Evolutionary conservation across 2,888 invertebrate species (phyloP), one percentile per base, ranked within the genome.

Genomic region (Drosophila subsilvestris): DNA sequence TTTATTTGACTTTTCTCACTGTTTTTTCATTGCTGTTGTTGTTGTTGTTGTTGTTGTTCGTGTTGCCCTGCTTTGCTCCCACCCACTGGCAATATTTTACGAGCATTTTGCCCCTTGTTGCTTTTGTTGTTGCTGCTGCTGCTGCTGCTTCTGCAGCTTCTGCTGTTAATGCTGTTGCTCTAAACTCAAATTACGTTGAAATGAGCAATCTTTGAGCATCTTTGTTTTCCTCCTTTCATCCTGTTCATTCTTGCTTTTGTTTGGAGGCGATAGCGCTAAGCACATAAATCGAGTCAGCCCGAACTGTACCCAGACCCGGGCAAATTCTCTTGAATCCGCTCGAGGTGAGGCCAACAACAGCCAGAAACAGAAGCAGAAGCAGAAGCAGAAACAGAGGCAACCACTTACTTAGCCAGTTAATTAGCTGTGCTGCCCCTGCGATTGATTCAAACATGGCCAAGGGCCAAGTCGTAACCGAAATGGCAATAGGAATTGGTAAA

Each of bases 271-370:
- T 27, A 6, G 60, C 62, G 57, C 63, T 76, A 66, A 79, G 62
- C 53, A 78, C 75, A 79, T 84, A 80, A 80, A 84, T 84, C 78
- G 78, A 63, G 67, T 51, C 63, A 61, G 44, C 66, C 22, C 22
- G 22, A 22, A 22, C 22, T 22, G 22, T 3, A 22, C 22, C 22
- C 22, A 22, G 22, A 0, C 22, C 22, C 22, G 4, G 22, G 63
- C 59, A 75, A 75, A 63, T 80, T 22, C 3, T 0, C 78, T 51
- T 17, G 50, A 66, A 54, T 62, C 22, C 58, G 42, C 37, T 37
- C n/a, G 37, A 18, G 42, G 45, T 32, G 32, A 32, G 14, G 32
- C 32, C 32, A 69, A 74, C n/a, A n/a, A 59, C 45, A 56, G 44
- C 53, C 22, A 56, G 32, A 54, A 63, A 67, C 57, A 45, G 45